A percentile compares a stretch with the other conserved stretches of the same genome.
phyloP scores from a whole-genome alignment of 1,140 invertebrate genomes.

The Drosophila punjabiensis region DNA sequence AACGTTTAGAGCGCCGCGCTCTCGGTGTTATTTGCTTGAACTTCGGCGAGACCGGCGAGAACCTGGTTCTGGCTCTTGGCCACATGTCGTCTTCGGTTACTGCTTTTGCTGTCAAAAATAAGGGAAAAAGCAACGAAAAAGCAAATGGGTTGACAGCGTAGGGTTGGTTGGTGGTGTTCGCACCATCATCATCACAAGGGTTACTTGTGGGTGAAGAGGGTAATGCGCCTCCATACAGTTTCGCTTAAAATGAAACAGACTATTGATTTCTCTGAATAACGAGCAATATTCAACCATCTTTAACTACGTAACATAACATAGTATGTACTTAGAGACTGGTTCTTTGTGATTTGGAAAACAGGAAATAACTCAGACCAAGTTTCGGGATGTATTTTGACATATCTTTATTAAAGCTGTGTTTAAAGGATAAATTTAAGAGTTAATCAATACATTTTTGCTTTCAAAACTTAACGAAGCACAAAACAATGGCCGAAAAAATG shows the following conservation, averaged over 20 bases:
- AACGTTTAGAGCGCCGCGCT: constrained; percentile 56
- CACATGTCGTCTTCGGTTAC: constrained; percentile 74
- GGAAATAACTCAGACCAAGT: neutral
- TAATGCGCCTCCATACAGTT: constrained; percentile 23
- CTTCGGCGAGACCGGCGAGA: constrained; percentile 70
- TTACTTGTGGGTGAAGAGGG: constrained; percentile 61
- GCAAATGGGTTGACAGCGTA: constrained; percentile 78
- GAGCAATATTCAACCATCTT: constrained; percentile 8
- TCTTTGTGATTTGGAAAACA: constrained; percentile 46
- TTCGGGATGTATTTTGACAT: neutral
- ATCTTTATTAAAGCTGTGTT: too few species aligned
- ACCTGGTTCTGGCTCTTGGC: constrained; percentile 36
- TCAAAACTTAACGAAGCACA: neutral
- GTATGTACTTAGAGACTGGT: neutral
- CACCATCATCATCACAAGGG: constrained; percentile 67
- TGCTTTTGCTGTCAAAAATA: constrained; percentile 57
- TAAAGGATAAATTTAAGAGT: neutral
- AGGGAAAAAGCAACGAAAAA: constrained; percentile 77
- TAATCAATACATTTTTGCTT: neutral
- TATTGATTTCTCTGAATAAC: constrained; percentile 66
- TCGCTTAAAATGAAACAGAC: constrained; percentile 67
- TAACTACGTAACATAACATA: neutral
- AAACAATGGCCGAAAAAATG: neutral
- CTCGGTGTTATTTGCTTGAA: constrained; percentile 73
- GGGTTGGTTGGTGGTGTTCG: constrained; percentile 69